These are phyloP conservation scores for Cataglyphis altisquamis DNA, from an alignment of 2,888 invertebrate species.

Conservation along the genomic window DNA sequence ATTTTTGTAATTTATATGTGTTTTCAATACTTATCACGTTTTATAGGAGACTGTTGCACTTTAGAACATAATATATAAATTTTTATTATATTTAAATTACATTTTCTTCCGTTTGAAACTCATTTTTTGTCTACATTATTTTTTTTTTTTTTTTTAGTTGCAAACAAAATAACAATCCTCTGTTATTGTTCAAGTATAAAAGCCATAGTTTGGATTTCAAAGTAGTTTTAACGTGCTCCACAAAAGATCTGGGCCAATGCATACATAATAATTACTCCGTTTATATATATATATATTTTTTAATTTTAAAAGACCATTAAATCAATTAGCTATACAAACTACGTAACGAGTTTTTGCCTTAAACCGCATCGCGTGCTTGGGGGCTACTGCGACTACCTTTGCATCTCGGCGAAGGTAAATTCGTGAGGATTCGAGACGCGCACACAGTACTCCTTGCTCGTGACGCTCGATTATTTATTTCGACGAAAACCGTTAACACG, in stretches of 20 bases:
- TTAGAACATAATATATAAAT: background rate
- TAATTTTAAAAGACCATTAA: conserved; percentile 17
- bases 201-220: background rate
- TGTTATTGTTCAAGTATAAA: background rate
- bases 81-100: background rate
- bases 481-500: conserved; percentile 40
- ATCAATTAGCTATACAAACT: conserved; percentile 43
- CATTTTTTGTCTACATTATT: background rate
- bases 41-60: background rate
- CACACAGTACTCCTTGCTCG: background rate
- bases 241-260: conserved; percentile 11
- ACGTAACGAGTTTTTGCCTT: conserved; percentile 31
- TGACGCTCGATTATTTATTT: conserved; percentile 40
- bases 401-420: conserved; percentile 27
- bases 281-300: background rate
- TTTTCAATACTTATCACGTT: background rate
- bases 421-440: conserved; percentile 16
- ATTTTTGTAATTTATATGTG: conserved; percentile 1
- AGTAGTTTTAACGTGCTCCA: background rate
- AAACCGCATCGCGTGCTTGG: conserved; percentile 45
- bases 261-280: background rate
- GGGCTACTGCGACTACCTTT: conserved; percentile 30
- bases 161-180: background rate
- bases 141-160: background rate
- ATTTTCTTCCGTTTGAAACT: conserved; percentile 1